A percentile compares a stretch with the other conserved stretches of the same genome.
Evolutionary conservation across 2,888 invertebrate species (phyloP).

Genomic region (Nomada ferruginata): DNA sequence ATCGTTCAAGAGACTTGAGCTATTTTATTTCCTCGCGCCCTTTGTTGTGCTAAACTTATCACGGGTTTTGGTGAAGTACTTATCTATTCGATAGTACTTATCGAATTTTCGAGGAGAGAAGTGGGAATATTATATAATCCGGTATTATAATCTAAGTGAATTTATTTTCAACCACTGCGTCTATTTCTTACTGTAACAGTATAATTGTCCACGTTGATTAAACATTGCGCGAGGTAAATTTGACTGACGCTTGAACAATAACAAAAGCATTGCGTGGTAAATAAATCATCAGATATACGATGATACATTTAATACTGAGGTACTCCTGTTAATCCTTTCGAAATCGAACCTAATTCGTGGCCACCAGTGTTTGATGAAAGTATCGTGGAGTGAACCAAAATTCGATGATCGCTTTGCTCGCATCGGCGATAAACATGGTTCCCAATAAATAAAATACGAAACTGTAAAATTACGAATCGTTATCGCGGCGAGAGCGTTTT

Average conservation of each 20-base stretch:
- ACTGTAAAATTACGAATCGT: conserved; percentile 7
- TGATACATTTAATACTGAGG: not conserved
- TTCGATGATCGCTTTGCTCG: not conserved
- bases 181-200: not conserved
- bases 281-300: not conserved
- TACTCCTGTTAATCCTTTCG: not conserved
- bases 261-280: not conserved
- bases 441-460: not conserved
- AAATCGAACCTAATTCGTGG: conserved; percentile 8
- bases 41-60: no score
- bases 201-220: conserved; percentile 26
- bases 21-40: no score
- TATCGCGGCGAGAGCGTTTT: not conserved
- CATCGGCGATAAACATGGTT: not conserved
- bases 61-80: no score
- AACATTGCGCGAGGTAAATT: not conserved
- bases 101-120: no score
- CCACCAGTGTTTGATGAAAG: conserved; percentile 13
- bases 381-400: not conserved
- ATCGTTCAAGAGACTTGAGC: no score
- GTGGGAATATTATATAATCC: no score
- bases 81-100: no score
- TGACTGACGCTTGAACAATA: not conserved
- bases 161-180: not conserved
- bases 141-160: no score